Evolutionary conservation across 2,888 invertebrate genomes (phyloP).

Genomic region (Pollenia griseotomentosa): DNA sequence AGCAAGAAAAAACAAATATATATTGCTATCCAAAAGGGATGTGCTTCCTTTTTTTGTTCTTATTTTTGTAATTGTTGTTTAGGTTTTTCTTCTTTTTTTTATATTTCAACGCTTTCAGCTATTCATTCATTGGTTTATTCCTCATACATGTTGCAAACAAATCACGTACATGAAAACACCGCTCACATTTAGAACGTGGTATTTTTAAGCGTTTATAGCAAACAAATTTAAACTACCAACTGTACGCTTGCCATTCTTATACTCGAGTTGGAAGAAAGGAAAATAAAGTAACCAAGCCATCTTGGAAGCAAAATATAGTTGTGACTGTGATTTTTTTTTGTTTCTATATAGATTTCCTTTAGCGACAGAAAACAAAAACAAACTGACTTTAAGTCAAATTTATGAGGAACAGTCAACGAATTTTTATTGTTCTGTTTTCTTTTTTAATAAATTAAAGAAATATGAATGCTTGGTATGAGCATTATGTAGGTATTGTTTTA

Average conservation of each 20-base stretch:
- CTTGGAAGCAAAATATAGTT: neutral
- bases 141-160: conserved; percentile 66
- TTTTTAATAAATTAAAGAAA: conserved; percentile 49
- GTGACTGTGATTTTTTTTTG: conserved; percentile 36
- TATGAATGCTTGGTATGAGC: conserved; percentile 35
- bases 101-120: conserved; percentile 14
- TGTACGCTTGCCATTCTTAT: conserved; percentile 18
- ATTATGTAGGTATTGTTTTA: conserved; percentile 6
- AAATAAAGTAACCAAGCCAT: neutral
- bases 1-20: conserved; percentile 37
- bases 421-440: conserved; percentile 38
- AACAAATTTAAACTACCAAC: conserved; percentile 22
- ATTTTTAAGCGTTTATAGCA: conserved; percentile 58
- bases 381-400: conserved; percentile 69
- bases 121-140: conserved; percentile 41
- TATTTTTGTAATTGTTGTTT: conserved; percentile 27
- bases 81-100: neutral
- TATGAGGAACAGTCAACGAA: conserved; percentile 64
- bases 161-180: conserved; percentile 73
- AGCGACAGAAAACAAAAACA: conserved; percentile 6
- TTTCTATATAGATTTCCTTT: conserved; percentile 44
- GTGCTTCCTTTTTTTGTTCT: conserved; percentile 68
- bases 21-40: conserved; percentile 62
- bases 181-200: conserved; percentile 73
- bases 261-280: neutral